Conservation (phyloP, 2,888 invertebrate species). For the Phaedon cochleariae region DNA sequence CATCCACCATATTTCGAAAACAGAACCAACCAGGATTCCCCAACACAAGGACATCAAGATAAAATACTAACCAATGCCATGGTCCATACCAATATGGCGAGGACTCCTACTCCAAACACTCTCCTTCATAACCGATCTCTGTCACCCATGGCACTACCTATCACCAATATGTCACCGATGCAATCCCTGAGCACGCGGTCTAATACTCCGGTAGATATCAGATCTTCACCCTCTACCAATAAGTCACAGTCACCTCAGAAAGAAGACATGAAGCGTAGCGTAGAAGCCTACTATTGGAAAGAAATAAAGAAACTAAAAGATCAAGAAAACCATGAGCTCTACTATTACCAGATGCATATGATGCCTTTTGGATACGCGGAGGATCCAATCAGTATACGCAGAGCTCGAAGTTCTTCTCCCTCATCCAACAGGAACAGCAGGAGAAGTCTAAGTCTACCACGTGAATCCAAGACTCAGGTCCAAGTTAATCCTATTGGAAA, state of each 20-base stretch:
- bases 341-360: constrained; percentile 50
- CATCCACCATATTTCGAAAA: constrained; percentile 16
- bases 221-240: constrained; percentile 37
- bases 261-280: constrained; percentile 67
- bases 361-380: constrained; percentile 53
- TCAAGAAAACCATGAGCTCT: constrained; percentile 68
- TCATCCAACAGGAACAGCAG: constrained; percentile 57
- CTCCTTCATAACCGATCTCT: constrained; percentile 38
- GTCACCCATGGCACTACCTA: constrained; percentile 22
- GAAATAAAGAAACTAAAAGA: constrained; percentile 71
- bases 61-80: constrained; percentile 50
- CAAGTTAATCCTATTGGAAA: constrained; percentile 16
- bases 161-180: constrained; percentile 16
- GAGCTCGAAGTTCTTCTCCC: constrained; percentile 63
- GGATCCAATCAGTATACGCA: constrained; percentile 53
- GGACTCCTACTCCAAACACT: constrained; percentile 41
- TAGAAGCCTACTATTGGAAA: constrained; percentile 76
- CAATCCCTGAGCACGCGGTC: constrained; percentile 33
- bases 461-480: constrained; percentile 37
- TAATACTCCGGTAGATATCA: constrained; percentile 42
- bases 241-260: constrained; percentile 60
- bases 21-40: constrained; percentile 41
- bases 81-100: constrained; percentile 48
- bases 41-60: constrained; percentile 32
- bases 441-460: constrained; percentile 61